phyloP scores from a whole-genome alignment of 2,797 vertebrate genomes.

The Propithecus deckenii region DNA sequence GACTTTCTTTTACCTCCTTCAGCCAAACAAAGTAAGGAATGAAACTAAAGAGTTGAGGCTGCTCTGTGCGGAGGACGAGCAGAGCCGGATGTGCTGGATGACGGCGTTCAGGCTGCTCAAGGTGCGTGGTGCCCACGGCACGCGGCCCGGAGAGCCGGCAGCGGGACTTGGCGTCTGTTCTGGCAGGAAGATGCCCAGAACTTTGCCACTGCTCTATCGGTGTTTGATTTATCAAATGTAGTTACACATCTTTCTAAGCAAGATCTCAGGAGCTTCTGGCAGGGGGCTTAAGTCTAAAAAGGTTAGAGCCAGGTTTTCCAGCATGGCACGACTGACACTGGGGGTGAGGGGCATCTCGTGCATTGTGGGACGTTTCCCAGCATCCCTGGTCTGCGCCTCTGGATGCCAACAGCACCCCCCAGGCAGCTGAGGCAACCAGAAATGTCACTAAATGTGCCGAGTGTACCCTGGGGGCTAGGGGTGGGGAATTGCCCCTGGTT shows the following conservation, averaged over 20 bases:
- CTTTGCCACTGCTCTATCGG: background rate
- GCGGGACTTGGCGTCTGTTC: too few relatives aligned
- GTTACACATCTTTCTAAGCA: background rate
- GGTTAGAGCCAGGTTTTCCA: background rate
- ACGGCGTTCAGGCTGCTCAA: conserved; percentile 97
- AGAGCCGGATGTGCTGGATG: conserved; percentile 96
- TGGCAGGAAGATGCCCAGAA: background rate
- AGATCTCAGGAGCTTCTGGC: too few relatives aligned
- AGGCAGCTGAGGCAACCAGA: too few relatives aligned
- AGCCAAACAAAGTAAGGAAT: conserved; percentile 94
- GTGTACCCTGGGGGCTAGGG: accelerated
- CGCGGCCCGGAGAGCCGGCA: accelerated
- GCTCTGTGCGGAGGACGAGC: conserved; percentile 97
- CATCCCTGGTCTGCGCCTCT: background rate
- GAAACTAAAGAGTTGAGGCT: conserved; percentile 95
- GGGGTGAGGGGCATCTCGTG: background rate
- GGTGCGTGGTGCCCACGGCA: conserved; percentile 82
- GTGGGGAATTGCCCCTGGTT: background rate
- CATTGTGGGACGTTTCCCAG: background rate
- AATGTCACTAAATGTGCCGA: accelerated
- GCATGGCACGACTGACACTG: accelerated
- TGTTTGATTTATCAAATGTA: too few relatives aligned
- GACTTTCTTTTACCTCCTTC: conserved; percentile 52
- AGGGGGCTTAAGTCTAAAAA: accelerated
- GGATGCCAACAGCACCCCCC: accelerated